Conservation (phyloP, 1,140 invertebrate genomes). For the Eupristina koningsbergeri region DNA sequence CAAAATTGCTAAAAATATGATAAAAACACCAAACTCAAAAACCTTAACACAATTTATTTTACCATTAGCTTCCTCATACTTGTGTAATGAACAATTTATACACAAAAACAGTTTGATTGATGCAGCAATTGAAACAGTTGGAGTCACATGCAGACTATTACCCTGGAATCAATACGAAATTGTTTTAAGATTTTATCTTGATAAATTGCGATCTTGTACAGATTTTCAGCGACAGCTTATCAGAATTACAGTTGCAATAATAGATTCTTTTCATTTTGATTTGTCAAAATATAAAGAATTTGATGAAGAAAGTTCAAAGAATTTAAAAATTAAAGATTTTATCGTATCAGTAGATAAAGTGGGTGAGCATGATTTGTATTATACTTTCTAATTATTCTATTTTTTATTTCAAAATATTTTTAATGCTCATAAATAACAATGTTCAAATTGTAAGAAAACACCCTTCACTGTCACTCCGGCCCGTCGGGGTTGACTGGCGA, state of each 20-base stretch:
- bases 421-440: no score
- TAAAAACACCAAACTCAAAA: slow-evolving; percentile 76
- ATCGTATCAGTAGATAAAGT: no score
- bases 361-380: no score
- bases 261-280: slow-evolving; percentile 96
- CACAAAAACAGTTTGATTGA: slow-evolving; percentile 88
- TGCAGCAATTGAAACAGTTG: slow-evolving; percentile 84
- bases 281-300: slow-evolving; percentile 75
- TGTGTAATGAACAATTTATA: slow-evolving; percentile 84
- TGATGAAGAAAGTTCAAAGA: slow-evolving; percentile 51
- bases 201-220: slow-evolving; percentile 79
- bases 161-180: slow-evolving; percentile 91
- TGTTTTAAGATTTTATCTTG: slow-evolving; percentile 85
- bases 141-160: slow-evolving; percentile 82
- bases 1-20: slow-evolving; percentile 75
- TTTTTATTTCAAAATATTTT: no score
- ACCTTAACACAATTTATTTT: slow-evolving; percentile 88
- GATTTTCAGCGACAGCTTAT: slow-evolving; percentile 88
- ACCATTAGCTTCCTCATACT: slow-evolving; percentile 85
- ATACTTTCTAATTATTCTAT: background rate
- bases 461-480: no score
- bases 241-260: slow-evolving; percentile 85
- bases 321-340: background rate
- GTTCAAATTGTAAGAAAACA: no score
- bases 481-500: no score